A percentile compares a stretch with the other conserved stretches of the same genome.
Conservation (phyloP, 2,888 invertebrate genomes). For the Criorhina ranunculi region DNA sequence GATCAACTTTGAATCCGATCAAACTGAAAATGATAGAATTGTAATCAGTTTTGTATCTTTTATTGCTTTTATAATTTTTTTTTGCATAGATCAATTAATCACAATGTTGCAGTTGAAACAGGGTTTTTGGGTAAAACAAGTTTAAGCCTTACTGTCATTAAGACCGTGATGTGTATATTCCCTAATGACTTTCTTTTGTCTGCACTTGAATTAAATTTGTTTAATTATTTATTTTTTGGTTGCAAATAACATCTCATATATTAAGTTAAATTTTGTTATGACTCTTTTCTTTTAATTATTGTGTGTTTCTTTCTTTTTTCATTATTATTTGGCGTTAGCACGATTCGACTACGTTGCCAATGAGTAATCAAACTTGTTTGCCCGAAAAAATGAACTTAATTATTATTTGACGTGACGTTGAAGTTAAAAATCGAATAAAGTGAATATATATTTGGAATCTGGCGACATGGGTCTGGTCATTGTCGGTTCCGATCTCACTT, state of each 20-base stretch:
- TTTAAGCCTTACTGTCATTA: not conserved
- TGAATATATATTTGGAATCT: constrained; percentile 57
- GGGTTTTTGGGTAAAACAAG: constrained; percentile 3
- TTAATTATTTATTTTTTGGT: not conserved
- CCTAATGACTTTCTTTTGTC: constrained; percentile 31
- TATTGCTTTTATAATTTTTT: not conserved
- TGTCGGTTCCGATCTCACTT: constrained; percentile 53
- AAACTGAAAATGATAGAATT: not conserved
- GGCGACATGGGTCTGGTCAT: constrained; percentile 55
- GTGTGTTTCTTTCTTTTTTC: too few species aligned
- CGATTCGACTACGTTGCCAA: constrained; percentile 13
- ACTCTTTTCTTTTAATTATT: constrained; percentile 8
- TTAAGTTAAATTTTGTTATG: not conserved
- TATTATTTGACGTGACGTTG: constrained; percentile 27
- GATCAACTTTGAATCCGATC: not conserved
- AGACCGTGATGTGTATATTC: not conserved
- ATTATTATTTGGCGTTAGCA: constrained; percentile 1
- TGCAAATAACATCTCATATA: not conserved
- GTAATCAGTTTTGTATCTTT: not conserved
- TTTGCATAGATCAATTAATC: not conserved
- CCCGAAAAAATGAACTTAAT: constrained; percentile 51
- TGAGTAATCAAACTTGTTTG: constrained; percentile 62
- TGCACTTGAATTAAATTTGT: not conserved
- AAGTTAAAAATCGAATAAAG: constrained; percentile 37
- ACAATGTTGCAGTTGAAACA: not conserved